Percentiles rank a stretch among this genome's conserved stretches.
These are phyloP conservation scores for Drosophila dunni DNA, from an alignment of 1,140 invertebrate genomes.

Conservation along the genomic window DNA sequence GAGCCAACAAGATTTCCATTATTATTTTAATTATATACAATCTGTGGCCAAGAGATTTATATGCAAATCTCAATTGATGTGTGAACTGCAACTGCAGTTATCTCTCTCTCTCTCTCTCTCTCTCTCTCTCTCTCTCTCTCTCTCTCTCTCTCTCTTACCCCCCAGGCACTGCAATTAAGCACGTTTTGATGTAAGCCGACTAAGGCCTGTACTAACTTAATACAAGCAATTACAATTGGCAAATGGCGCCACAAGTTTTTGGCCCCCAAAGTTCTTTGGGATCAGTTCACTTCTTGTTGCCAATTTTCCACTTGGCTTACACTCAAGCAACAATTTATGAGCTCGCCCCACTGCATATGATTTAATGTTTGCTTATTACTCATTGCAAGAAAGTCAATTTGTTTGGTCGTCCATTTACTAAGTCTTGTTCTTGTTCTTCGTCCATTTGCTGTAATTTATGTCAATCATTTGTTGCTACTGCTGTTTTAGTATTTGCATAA, in stretches of 20 bases:
- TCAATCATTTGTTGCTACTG: slow-evolving; percentile 69
- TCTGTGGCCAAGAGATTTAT: slow-evolving; percentile 57
- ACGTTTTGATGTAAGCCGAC: slow-evolving; percentile 65
- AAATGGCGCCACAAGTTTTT: slow-evolving; percentile 27
- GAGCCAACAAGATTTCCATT: slow-evolving; percentile 5
- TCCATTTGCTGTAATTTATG: slow-evolving; percentile 66
- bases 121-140: slow-evolving; percentile 22
- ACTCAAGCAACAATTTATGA: slow-evolving; percentile 2
- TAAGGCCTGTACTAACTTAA: slow-evolving; percentile 44
- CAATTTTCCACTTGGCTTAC: slow-evolving; percentile 35
- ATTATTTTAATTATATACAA: slow-evolving; percentile 54
- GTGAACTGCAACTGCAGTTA: slow-evolving; percentile 54
- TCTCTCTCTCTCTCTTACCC: slow-evolving; percentile 14
- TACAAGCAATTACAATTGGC: slow-evolving; percentile 46
- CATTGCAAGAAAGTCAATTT: slow-evolving; percentile 25
- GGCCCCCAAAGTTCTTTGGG: slow-evolving; percentile 14
- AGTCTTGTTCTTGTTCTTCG: slow-evolving; percentile 7
- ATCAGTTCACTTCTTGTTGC: slow-evolving; percentile 20
- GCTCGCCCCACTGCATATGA: slow-evolving; percentile 5
- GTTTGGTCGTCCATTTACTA: neutral
- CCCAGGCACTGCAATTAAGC: slow-evolving; percentile 65
- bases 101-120: neutral
- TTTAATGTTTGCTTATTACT: slow-evolving; percentile 24
- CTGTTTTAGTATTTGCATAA: slow-evolving; percentile 40
- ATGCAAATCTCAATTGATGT: slow-evolving; percentile 74